Conservation (phyloP, 2,797 vertebrate genomes). For the Limnodromus scolopaceus region DNA sequence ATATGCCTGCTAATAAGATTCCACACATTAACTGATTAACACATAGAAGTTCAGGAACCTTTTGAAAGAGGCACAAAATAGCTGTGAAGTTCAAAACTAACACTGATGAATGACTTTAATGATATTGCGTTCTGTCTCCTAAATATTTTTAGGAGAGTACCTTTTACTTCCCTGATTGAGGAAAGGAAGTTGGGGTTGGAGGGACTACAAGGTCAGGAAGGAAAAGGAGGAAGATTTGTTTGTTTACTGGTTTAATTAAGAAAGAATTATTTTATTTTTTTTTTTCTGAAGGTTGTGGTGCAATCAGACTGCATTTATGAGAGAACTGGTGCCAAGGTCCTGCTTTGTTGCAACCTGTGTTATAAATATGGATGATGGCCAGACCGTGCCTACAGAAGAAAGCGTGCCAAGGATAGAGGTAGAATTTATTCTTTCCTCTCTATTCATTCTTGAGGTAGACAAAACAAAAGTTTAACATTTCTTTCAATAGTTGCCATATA, state of each 20-base stretch:
- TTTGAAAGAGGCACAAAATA: background rate
- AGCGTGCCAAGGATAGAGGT: background rate
- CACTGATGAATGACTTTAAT: background rate
- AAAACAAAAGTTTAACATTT: background rate
- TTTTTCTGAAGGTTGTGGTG: background rate
- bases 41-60: background rate
- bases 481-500: background rate
- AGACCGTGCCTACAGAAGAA: background rate
- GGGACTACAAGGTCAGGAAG: background rate
- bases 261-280: background rate
- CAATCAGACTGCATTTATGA: background rate
- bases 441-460: background rate
- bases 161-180: background rate
- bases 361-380: background rate
- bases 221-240: background rate
- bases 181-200: background rate
- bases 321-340: background rate
- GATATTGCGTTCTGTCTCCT: background rate
- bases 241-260: background rate
- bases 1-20: background rate
- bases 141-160: background rate
- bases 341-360: background rate
- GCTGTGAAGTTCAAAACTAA: background rate
- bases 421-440: background rate
- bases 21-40: background rate